These are phyloP conservation scores for Vandiemenella viatica DNA, from an alignment of 2,888 invertebrate species.

Conservation along the genomic window DNA sequence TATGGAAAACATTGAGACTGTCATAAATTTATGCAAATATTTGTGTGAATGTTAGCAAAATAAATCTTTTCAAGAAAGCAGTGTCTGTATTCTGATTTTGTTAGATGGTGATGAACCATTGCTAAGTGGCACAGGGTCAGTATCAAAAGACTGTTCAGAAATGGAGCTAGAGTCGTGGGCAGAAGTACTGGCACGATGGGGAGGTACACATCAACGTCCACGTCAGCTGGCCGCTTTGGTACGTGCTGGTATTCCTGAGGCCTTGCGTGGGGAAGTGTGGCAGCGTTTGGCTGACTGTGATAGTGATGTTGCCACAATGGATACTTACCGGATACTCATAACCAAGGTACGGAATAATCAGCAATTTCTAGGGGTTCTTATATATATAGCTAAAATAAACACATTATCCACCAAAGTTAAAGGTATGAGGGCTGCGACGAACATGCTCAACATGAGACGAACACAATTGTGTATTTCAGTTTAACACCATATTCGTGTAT, in stretches of 20 bases:
- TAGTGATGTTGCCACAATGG: constrained; percentile 70
- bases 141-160: constrained; percentile 90
- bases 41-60: not conserved
- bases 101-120: constrained; percentile 84
- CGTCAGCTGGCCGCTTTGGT: constrained; percentile 68
- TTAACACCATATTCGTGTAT: too few relatives aligned
- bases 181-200: constrained; percentile 64
- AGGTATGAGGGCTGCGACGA: too few relatives aligned
- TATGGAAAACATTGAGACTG: too few relatives aligned
- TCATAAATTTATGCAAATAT: too few relatives aligned
- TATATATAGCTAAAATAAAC: too few relatives aligned
- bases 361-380: too few relatives aligned
- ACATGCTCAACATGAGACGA: too few relatives aligned
- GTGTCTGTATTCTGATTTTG: constrained; percentile 9
- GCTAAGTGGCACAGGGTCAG: constrained; percentile 93
- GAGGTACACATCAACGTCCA: constrained; percentile 53
- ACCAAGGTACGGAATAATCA: constrained; percentile 51
- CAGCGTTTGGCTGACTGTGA: constrained; percentile 82
- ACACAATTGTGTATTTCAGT: too few relatives aligned
- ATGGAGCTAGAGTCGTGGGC: constrained; percentile 88
- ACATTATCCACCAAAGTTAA: too few relatives aligned
- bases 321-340: constrained; percentile 80
- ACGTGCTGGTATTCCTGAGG: constrained; percentile 83
- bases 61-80: not conserved
- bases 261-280: constrained; percentile 94